Base-by-base conservation (phyloP, 2,888 invertebrate species). In the Mayetiola destructor region DNA sequence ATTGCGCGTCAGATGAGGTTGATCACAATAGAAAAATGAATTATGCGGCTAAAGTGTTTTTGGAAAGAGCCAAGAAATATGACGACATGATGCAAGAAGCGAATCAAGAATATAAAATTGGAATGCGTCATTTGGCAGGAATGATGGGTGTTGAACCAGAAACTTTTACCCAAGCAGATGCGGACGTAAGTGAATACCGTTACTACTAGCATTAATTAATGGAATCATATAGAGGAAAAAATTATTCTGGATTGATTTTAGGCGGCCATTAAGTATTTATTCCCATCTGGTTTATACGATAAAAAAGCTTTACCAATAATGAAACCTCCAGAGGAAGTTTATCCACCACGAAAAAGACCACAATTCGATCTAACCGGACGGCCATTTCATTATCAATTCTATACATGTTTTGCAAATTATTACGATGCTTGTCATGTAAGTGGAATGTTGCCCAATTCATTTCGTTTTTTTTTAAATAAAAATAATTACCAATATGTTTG, bases 121-220 rank as follows among this genome's bases (percentile, higher is more conserved):
- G 99, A 16, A 91, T 88, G 69, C 77, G 95, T 32, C 95, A 99
- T 75, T 78, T 99, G 61, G 97, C 99, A 0, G 96, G 95, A 70
- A 99, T 99, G 82, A 99, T 99, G 97, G 96, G 96, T 1, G 84
- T 85, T 70, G 87, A 96, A 75, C 84, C 88, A 0, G 88, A 92
- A 65, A 82, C 79, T 1, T 90, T 97, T 68, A 86, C 87, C 0
- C 89, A 95, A 68, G 78, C 82, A 57, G 89, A 94, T 68, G 79
- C 96, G 30, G 82, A 93, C 73, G 88, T 88, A 75, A 74, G 74
- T 16, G 55, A 30, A 54, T 12, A 36, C 18, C 14, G 32, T n/a
- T 30, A 14, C 29, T 39, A 40, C 12, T 9, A 32, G n/a, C n/a
- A n/a, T n/a, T n/a, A n/a, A n/a, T n/a, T n/a, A n/a, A n/a, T n/a